These are phyloP conservation scores for Metaphire vulgaris DNA, from an alignment of 1,140 invertebrate species.

Conservation along the genomic window DNA sequence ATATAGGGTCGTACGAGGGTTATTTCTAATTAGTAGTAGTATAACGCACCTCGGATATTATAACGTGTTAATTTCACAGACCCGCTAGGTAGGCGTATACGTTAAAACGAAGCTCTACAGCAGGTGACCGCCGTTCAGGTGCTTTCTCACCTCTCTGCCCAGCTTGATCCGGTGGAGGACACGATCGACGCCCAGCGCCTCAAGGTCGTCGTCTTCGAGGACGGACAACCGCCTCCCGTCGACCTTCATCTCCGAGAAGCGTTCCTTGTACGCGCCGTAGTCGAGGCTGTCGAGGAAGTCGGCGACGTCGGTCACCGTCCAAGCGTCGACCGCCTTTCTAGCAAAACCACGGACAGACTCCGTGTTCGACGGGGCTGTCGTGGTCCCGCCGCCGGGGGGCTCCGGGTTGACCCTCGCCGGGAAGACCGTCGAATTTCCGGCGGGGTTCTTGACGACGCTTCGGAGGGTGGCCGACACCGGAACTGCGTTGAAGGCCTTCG, in stretches of 20 bases:
- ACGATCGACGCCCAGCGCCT: not conserved
- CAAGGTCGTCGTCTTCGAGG: not conserved
- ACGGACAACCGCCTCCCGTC: not conserved
- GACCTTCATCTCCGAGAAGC: not conserved
- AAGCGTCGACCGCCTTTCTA: not conserved
- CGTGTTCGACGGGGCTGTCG: not conserved
- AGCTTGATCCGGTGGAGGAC: not conserved
- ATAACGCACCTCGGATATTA: no score
- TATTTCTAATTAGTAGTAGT: no score
- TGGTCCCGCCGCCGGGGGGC: not conserved
- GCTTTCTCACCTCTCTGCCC: not conserved
- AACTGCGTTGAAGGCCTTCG: not conserved
- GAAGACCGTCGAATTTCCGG: not conserved
- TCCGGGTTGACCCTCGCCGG: not conserved
- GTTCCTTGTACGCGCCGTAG: not conserved
- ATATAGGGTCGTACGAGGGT: no score
- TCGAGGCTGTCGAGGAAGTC: not conserved
- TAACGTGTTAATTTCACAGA: no score
- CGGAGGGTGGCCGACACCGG: not conserved
- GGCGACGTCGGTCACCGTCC: not conserved
- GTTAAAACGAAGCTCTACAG: no score
- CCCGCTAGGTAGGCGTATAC: no score
- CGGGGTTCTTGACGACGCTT: not conserved
- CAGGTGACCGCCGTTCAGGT: no score
- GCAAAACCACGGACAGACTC: no score